Evolutionary conservation across 1,140 invertebrate genomes (phyloP), one percentile per base, ranked within the genome.

Genomic region (Pectinophora gossypiella): DNA sequence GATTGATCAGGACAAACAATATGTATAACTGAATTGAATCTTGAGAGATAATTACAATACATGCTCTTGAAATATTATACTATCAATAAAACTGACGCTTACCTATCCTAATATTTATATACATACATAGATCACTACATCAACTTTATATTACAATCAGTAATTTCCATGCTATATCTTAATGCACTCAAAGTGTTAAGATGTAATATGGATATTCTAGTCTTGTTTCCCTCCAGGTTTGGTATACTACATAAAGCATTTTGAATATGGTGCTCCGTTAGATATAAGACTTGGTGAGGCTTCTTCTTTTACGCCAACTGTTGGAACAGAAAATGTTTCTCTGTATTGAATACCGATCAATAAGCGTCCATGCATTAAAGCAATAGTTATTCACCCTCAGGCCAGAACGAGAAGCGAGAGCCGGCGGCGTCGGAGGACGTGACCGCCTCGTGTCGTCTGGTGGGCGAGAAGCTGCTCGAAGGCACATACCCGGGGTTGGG

Each of bases 251-350:
- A 78, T 80, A 55, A 79, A 79, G 56, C 74, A 81, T 62, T 84
- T 84, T 3, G 79, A 83, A 59, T 81, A 84, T 2, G 74, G 59
- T 6, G 66, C 63, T 13, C 65, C 71, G 46, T 81, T 84, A 9
- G 73, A 65, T 18, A 83, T 53, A 13, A 79, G 54, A 48, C 64
- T 76, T 16, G 72, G 61, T 3, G 73, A 71, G 3, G 72, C 58
- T 48, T 84, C 79, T 62, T 84, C 79, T 56, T 84, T 84, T 0
- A 84, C 77, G 2, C 76, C 79, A 68, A 77, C 76, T 79, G 66
- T 10, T n/a, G 51, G 40, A 68, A 67, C 51, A 48, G 43, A 49
- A 54, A 22, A 18, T 32, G 9, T 2, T 7, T 32, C 27, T 23
- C 27, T 32, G 9, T 32, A 32, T 5, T 23, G 27, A 32, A 3